Evolutionary conservation across 2,888 invertebrate genomes (phyloP).

Genomic region (Vesta saturnalis): DNA sequence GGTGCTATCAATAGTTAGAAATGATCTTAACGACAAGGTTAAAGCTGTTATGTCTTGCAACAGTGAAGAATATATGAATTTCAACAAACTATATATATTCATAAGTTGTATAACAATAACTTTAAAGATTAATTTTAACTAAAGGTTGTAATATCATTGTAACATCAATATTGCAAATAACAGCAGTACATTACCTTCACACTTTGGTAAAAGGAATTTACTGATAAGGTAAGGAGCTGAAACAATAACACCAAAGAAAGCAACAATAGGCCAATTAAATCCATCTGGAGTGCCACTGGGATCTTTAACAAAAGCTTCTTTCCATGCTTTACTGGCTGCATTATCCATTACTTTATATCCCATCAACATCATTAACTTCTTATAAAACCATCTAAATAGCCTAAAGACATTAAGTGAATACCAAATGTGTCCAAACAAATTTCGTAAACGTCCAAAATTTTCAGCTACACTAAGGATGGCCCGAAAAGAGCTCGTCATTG

Average conservation of each 20-base stretch:
- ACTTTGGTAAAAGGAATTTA: slow-evolving; percentile 78
- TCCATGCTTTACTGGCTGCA: slow-evolving; percentile 58
- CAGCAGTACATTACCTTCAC: slow-evolving; percentile 66
- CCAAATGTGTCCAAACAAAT: slow-evolving; percentile 87
- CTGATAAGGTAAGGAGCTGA: slow-evolving; percentile 93
- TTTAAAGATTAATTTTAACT: too few species aligned
- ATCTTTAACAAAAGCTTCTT: slow-evolving; percentile 62
- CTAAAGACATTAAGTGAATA: slow-evolving; percentile 87
- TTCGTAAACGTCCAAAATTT: slow-evolving; percentile 86
- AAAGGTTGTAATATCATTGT: too few species aligned
- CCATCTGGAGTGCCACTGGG: slow-evolving; percentile 29
- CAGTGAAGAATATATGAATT: too few species aligned
- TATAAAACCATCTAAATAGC: slow-evolving; percentile 82
- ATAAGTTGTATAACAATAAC: too few species aligned
- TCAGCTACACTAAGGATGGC: slow-evolving; percentile 97
- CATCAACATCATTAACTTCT: slow-evolving; percentile 75
- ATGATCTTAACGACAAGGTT: too few species aligned
- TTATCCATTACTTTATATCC: slow-evolving; percentile 65
- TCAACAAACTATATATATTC: too few species aligned
- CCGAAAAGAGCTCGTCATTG: slow-evolving; percentile 93
- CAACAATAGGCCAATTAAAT: slow-evolving; percentile 87
- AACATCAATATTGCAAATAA: too few species aligned
- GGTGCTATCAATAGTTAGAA: too few species aligned
- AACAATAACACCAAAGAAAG: slow-evolving; percentile 89
- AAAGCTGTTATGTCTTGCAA: too few species aligned